Conservation (phyloP, 2,797 vertebrate species). For the Sebastes miniatus region DNA sequence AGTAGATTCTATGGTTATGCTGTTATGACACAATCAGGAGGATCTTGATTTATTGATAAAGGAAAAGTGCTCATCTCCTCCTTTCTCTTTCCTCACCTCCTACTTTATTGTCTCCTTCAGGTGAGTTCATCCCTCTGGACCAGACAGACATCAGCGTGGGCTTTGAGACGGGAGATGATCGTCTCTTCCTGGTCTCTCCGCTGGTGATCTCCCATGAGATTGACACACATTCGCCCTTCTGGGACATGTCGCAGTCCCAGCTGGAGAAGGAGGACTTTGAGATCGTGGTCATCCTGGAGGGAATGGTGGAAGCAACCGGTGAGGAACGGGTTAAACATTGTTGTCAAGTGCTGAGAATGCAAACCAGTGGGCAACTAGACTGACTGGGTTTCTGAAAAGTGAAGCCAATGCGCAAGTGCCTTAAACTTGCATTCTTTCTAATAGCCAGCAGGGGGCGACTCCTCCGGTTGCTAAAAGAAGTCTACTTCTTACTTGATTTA, state of each 20-base stretch:
- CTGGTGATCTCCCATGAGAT: slow-evolving; percentile 97
- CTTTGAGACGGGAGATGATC: slow-evolving; percentile 95
- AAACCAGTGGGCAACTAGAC: too few relatives aligned
- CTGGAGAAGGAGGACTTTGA: slow-evolving; percentile 96
- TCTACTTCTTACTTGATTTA: too few relatives aligned
- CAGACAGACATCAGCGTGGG: slow-evolving; percentile 98
- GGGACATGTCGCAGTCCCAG: slow-evolving; percentile 92
- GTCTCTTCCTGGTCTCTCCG: slow-evolving; percentile 95
- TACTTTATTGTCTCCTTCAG: slow-evolving; percentile 43
- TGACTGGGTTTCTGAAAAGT: too few relatives aligned
- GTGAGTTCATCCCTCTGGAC: slow-evolving; percentile 97
- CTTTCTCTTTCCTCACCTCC: neutral
- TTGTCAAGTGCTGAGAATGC: neutral
- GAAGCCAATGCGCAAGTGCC: too few relatives aligned
- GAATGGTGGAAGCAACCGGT: slow-evolving; percentile 99
- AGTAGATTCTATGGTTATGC: neutral
- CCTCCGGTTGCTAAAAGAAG: too few relatives aligned
- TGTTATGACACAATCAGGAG: neutral
- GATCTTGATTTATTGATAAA: neutral
- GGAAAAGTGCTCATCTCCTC: neutral
- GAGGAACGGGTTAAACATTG: slow-evolving; percentile 10
- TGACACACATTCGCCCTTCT: slow-evolving; percentile 90
- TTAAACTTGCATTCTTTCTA: too few relatives aligned
- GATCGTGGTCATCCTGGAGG: slow-evolving; percentile 98
- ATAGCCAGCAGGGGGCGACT: too few relatives aligned